These are phyloP conservation scores for Synergus japonicus DNA, from an alignment of 2,888 invertebrate genomes.

Conservation along the genomic window DNA sequence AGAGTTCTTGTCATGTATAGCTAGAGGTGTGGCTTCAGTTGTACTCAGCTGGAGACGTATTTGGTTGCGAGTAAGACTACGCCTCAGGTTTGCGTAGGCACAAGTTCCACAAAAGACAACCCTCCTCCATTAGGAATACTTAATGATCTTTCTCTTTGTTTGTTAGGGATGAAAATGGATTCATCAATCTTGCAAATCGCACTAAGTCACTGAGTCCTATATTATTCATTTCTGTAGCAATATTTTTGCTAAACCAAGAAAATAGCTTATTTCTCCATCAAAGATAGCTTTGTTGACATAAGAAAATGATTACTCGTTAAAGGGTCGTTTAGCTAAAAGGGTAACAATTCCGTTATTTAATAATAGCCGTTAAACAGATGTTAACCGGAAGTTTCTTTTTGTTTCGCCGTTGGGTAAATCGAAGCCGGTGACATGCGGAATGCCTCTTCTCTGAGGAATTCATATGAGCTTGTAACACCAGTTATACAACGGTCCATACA, in stretches of 20 bases:
- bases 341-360: neutral
- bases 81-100: slow-evolving; percentile 59
- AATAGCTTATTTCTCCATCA: no score
- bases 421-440: neutral
- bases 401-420: neutral
- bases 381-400: neutral
- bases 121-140: neutral
- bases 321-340: neutral
- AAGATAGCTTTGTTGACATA: neutral
- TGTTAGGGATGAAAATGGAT: neutral
- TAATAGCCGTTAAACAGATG: neutral
- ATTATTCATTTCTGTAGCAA: no score
- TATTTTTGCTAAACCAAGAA: no score
- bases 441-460: slow-evolving; percentile 15
- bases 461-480: slow-evolving; percentile 10
- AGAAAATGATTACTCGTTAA: neutral
- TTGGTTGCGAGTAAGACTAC: slow-evolving; percentile 70
- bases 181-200: no score
- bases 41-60: slow-evolving; percentile 66
- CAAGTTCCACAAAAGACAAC: slow-evolving; percentile 7
- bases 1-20: neutral
- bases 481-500: slow-evolving; percentile 9
- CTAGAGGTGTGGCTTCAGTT: slow-evolving; percentile 54
- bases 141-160: neutral
- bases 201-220: no score